Conservation (phyloP, 2,888 invertebrate species). For the Branchipolynoe longqiensis region DNA sequence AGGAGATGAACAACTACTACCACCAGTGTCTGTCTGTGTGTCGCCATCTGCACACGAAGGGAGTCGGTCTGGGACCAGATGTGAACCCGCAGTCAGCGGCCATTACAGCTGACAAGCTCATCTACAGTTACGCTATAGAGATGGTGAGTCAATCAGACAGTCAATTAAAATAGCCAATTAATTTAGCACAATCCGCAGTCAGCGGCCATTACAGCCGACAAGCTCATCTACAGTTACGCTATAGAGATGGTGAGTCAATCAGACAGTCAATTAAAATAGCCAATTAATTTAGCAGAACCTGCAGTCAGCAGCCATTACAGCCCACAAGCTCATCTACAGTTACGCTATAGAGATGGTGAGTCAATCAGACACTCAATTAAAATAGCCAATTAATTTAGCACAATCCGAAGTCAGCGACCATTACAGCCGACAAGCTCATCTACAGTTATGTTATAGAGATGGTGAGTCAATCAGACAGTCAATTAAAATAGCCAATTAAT, state of each 20-base stretch:
- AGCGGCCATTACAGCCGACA: constrained; percentile 89
- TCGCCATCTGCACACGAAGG: constrained; percentile 90
- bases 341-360: constrained; percentile 98
- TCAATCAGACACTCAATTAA: no score
- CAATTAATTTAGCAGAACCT: no score
- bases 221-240: constrained; percentile 97
- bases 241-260: constrained; percentile 91
- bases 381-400: no score
- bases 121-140: constrained; percentile 98
- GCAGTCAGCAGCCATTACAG: constrained; percentile 85
- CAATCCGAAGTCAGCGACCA: no score
- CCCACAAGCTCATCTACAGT: constrained; percentile 97
- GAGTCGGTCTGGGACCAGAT: constrained; percentile 85
- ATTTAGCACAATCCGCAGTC: constrained; percentile 77
- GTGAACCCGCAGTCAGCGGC: constrained; percentile 83
- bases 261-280: no score
- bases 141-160: constrained; percentile 88
- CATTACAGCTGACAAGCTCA: constrained; percentile 94
- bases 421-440: no score
- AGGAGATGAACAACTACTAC: constrained; percentile 95
- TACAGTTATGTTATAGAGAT: no score
- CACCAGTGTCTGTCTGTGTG: constrained; percentile 91
- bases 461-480: no score
- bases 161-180: no score
- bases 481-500: no score